Percentiles rank a stretch among this genome's conserved stretches.
These are phyloP conservation scores for Zaprionus davidi DNA, from an alignment of 1,140 invertebrate genomes.

Conservation along the genomic window DNA sequence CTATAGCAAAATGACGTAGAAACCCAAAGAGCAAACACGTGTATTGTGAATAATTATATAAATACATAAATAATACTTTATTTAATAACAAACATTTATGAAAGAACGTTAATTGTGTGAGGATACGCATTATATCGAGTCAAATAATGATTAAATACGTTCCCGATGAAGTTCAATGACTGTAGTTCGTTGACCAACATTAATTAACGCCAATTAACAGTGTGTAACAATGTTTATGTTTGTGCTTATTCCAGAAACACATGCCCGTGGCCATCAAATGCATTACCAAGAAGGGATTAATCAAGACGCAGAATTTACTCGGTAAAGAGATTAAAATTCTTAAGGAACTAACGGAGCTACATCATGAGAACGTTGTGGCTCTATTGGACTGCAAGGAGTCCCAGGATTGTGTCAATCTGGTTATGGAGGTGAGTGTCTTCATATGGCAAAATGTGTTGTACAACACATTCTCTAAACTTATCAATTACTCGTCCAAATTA, in stretches of 20 bases:
- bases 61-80: neutral
- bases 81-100: neutral
- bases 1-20: neutral
- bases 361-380: slow-evolving; percentile 99
- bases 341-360: slow-evolving; percentile 97
- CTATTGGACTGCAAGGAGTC: slow-evolving; percentile 99
- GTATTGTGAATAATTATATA: neutral
- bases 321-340: slow-evolving; percentile 99
- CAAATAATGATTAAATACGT: neutral
- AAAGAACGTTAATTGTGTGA: neutral
- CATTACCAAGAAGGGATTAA: slow-evolving; percentile 98
- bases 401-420: slow-evolving; percentile 95
- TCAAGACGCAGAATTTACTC: slow-evolving; percentile 97
- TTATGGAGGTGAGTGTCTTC: slow-evolving; percentile 93
- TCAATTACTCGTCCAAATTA: slow-evolving; percentile 14
- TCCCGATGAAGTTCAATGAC: slow-evolving; percentile 50
- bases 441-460: neutral
- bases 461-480: slow-evolving; percentile 5
- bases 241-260: slow-evolving; percentile 89
- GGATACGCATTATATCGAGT: slow-evolving; percentile 29
- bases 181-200: slow-evolving; percentile 45
- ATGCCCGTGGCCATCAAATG: slow-evolving; percentile 97
- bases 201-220: slow-evolving; percentile 54
- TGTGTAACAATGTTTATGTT: slow-evolving; percentile 17
- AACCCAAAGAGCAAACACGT: neutral